Evolutionary conservation across 2,113 vertebrate species (phyloP).

Genomic region (Siniperca chuatsi): DNA sequence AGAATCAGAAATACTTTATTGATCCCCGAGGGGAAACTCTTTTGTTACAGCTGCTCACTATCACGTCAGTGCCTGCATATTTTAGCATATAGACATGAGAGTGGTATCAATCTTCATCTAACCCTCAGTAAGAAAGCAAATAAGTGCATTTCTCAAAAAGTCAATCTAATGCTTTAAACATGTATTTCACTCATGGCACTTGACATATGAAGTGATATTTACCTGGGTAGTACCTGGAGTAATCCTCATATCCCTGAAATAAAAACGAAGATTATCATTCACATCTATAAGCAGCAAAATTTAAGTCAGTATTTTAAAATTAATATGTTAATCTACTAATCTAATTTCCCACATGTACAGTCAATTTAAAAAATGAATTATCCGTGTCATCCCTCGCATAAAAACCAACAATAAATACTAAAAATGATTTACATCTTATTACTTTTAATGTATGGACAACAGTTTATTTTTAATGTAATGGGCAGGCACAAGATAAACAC

Average conservation of each 20-base stretch:
- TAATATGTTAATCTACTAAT: background rate
- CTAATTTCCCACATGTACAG: background rate
- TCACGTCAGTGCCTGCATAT: background rate
- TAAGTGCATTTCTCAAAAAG: background rate
- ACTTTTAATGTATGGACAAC: background rate
- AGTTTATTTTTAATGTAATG: no score
- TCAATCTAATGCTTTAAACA: background rate
- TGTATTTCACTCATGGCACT: background rate
- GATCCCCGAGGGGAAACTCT: no score
- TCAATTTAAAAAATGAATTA: background rate
- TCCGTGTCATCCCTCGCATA: no score
- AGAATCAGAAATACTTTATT: no score
- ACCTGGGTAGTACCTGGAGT: slow-evolving; percentile 64
- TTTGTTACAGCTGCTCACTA: no score
- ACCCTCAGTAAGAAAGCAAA: background rate
- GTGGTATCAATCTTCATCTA: background rate
- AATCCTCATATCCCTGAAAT: slow-evolving; percentile 65
- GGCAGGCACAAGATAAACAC: no score
- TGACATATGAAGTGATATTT: slow-evolving; percentile 11
- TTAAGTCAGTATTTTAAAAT: background rate
- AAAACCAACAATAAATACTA: no score
- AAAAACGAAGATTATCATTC: background rate
- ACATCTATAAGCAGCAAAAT: background rate
- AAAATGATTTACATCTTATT: background rate
- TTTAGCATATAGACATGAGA: background rate